Evolutionary conservation across 2,113 vertebrate species (phyloP), one percentile per base, ranked within the genome.

Genomic region (Oenanthe oenanthe): DNA sequence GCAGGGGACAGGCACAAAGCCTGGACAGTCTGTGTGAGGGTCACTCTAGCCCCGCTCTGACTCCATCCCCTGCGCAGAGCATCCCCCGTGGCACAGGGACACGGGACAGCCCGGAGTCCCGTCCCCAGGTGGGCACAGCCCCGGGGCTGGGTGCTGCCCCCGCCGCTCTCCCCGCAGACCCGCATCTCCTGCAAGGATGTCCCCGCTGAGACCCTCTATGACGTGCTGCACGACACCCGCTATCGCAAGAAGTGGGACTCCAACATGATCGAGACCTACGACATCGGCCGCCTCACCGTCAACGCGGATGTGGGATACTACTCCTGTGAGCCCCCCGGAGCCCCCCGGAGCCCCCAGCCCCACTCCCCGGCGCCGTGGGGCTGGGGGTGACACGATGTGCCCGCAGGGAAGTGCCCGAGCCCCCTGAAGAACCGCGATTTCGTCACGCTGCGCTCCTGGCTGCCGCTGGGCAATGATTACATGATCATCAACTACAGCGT

Each of bases 401-500:
- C 79, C 1, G 0, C 94, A 98, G 97, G 97, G 97, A 97, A 95
- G n/a, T 99, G 98, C 89, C 98, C 98, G 0, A 98, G 96, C 31
- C 98, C 98, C 12, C 72, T 98, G 85, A 98, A 99, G 98, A 99
- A 99, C 97, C 97, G 98, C 81, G 98, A 98, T 96, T 99, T 99
- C 70, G 98, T 99, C 74, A 98, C 98, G 15, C 97, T 98, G 98
- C 98, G 98, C 43, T 99, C 98, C 47, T 98, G 98, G 99, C 98
- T 99, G 85, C 98, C 98, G 48, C 98, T 99, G 7, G 99, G 98
- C 83, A 98, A 95, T 1, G 98, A 99, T 97, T 99, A 98, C 97
- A 97, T 99, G 96, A 99, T 99, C 96, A 98, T 99, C 97, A 99
- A 99, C 98, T 99, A 99, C 98, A 99, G 98, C 2, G 98, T 99